phyloP scores from a whole-genome alignment of 2,888 invertebrate genomes.

The Acanthosepion esculentum region DNA sequence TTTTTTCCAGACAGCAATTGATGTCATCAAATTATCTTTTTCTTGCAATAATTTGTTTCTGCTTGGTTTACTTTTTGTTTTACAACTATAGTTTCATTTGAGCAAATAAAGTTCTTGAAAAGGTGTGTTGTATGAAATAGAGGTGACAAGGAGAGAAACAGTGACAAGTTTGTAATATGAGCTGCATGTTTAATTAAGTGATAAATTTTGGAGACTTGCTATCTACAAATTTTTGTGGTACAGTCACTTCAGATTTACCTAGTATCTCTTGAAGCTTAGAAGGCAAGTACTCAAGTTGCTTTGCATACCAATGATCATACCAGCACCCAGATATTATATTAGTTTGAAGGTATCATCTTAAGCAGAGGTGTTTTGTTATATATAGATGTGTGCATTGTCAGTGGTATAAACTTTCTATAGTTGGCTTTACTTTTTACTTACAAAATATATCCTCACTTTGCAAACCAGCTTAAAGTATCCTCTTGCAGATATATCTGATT shows the following conservation, averaged over 20 bases:
- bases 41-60: too few relatives aligned
- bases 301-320: not conserved
- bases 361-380: not conserved
- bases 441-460: not conserved
- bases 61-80: not conserved
- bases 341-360: slow-evolving; percentile 1
- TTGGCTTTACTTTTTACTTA: not conserved
- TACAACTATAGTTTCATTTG: not conserved
- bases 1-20: not conserved
- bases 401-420: not conserved
- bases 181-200: not conserved
- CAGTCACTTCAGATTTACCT: not conserved
- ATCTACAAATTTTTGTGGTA: not conserved
- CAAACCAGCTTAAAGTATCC: not conserved
- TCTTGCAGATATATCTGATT: not conserved
- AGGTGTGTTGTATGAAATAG: not conserved
- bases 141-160: not conserved
- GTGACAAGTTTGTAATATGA: not conserved
- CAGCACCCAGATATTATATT: not conserved
- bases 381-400: not conserved
- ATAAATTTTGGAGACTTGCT: not conserved
- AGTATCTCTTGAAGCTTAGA: not conserved
- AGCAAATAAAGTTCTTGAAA: not conserved
- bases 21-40: not conserved
- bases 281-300: not conserved